Base-by-base conservation (phyloP, 2,113 vertebrate genomes). In the Gopherus evgoodei region DNA sequence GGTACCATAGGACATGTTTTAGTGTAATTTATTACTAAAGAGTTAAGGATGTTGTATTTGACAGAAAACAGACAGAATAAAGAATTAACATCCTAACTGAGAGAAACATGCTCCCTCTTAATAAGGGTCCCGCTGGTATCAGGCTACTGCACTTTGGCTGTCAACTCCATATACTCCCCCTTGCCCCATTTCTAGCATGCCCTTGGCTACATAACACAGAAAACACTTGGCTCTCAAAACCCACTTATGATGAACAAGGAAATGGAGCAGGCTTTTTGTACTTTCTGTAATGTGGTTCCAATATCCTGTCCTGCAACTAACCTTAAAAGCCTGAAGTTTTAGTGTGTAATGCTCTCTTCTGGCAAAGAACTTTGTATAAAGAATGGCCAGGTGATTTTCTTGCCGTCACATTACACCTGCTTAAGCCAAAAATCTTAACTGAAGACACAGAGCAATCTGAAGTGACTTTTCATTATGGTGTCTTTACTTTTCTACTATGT, bases 51-150 rank as follows among this genome's bases (percentile, higher is more conserved):
- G 21, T 62, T 91, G 94, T 82, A 38, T 93, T 93, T 91, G 93
- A 95, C 50, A 92, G 90, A 89, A 94, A 93, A 52, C 72, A 93
- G 86, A 65, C 62, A 72, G 75, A 84, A 97, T 42, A 62, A 83
- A 11, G 31, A 44, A 90, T 56, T 72, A 94, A 87, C 22, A 56
- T 91, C 22, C 22, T 29, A 81, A 90, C 57, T 47, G 49, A 93
- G 93, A 90, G 69, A 92, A 95, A 75, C 1, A 8, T 7, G 0
- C 35, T 91, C 54, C 27, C 21, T 81, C 22, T 97, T 75, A 35
- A 16, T 42, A 44, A 82, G n/a, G 65, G 2, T 83, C 56, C 47
- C n/a, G 49, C 4, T 44, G 6, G 10, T 50, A 22, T 38, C 75
- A 89, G 76, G 82, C 84, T 87, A 19, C 69, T 82, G 25, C 12